Percentiles rank a stretch among this genome's conserved stretches.
Conservation (phyloP, 2,888 invertebrate species). For the Drosophila neonasuta region DNA sequence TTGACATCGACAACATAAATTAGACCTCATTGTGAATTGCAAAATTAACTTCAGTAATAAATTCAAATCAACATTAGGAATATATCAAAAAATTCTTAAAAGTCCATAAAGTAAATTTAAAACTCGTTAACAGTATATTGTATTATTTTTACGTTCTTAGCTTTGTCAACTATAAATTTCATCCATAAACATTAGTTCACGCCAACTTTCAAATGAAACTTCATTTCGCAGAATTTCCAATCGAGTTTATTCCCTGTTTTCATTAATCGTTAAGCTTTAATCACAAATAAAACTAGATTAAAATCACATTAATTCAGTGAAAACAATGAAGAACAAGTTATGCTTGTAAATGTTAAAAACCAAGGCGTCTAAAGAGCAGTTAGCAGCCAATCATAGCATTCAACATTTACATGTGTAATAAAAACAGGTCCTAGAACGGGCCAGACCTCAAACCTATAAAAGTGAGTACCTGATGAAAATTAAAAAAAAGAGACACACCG, state of each 20-base stretch:
- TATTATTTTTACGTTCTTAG: neutral
- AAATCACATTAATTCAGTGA: constrained; percentile 2
- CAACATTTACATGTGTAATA: constrained; percentile 8
- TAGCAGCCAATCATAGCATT: neutral
- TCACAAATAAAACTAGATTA: neutral
- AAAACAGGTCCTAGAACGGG: constrained; percentile 19
- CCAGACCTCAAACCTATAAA: neutral
- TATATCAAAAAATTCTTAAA: neutral
- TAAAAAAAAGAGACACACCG: constrained; percentile 3
- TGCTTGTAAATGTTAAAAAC: too few relatives aligned
- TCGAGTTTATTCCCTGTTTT: neutral
- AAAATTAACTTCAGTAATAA: neutral
- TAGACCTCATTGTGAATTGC: neutral
- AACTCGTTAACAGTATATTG: neutral
- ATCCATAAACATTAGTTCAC: constrained; percentile 3
- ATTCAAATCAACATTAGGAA: neutral
- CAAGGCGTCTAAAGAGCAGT: neutral
- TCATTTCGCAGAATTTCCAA: neutral
- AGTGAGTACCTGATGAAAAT: constrained; percentile 11
- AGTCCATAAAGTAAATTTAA: neutral
- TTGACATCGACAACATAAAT: neutral
- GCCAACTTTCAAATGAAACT: neutral
- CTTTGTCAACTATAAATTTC: neutral
- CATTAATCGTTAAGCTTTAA: neutral
- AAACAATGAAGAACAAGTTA: constrained; percentile 6